Conservation (phyloP, 2,113 vertebrate genomes). For the Phasianus colchicus region DNA sequence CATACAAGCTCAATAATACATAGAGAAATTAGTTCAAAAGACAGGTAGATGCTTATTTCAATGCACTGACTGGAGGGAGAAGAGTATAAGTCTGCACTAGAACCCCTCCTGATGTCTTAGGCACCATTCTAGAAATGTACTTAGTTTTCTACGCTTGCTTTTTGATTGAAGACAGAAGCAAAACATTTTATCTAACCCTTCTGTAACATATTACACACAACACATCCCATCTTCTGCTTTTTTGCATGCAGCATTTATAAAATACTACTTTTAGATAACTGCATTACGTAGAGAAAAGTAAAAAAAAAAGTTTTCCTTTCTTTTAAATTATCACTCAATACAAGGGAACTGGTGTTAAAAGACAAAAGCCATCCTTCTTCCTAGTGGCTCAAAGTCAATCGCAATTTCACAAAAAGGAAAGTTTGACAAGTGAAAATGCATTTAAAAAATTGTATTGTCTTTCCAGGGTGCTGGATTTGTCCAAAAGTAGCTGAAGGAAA, state of each 20-base stretch:
- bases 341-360: neutral
- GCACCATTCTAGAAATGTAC: neutral
- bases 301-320: neutral
- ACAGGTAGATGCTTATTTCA: neutral
- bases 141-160: neutral
- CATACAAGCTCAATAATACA: neutral
- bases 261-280: neutral
- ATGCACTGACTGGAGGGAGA: neutral
- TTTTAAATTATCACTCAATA: neutral
- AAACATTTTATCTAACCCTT: neutral
- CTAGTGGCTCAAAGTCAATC: neutral
- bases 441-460: neutral
- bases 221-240: neutral
- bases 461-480: neutral
- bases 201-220: neutral
- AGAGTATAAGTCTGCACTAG: neutral
- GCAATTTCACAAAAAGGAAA: neutral
- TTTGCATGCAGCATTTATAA: neutral
- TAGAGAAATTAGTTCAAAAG: neutral
- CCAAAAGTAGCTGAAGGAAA: constrained; percentile 9
- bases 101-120: neutral
- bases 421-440: neutral
- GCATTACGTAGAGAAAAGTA: neutral
- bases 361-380: neutral
- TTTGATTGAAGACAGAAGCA: neutral